Conservation (phyloP, 1,140 invertebrate species). For the Drosophila ercepeae region DNA sequence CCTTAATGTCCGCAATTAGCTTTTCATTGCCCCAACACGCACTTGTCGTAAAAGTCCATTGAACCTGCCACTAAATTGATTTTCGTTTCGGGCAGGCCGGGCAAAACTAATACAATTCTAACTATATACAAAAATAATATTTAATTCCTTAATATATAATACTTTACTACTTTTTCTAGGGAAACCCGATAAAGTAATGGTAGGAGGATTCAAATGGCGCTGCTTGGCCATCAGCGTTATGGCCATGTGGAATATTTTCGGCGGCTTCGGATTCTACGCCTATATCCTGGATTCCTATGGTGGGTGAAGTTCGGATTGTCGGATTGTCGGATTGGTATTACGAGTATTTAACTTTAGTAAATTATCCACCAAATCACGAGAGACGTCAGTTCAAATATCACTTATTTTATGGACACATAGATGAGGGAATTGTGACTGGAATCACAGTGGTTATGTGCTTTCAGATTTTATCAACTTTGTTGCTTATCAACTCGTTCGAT, state of each 20-base stretch:
- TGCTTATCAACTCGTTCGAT: not conserved
- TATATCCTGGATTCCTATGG: conserved; percentile 22
- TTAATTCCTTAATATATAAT: not conserved
- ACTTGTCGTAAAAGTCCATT: conserved; percentile 62
- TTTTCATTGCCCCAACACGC: conserved; percentile 55
- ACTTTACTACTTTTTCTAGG: not conserved
- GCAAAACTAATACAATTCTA: conserved; percentile 16
- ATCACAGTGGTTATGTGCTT: conserved; percentile 10
- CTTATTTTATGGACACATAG: conserved; percentile 1
- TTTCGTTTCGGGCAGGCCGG: conserved; percentile 38
- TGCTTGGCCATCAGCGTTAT: not conserved
- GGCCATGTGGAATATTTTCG: conserved; percentile 13
- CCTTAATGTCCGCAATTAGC: conserved; percentile 68
- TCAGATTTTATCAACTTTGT: conserved; percentile 5
- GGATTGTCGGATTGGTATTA: not conserved
- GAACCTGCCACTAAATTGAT: conserved; percentile 65
- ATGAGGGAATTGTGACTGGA: conserved; percentile 3
- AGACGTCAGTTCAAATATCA: conserved; percentile 13
- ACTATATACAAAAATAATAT: conserved; percentile 4
- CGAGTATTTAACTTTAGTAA: not conserved
- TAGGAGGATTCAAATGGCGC: too few species aligned
- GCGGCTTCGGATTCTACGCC: conserved; percentile 20
- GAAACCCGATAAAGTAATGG: not conserved
- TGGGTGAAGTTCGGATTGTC: not conserved
- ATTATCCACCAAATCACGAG: conserved; percentile 14